Evolutionary conservation across 2,888 invertebrate species (phyloP), one percentile per base, ranked within the genome.

Genomic region (Masnerella sp.): DNA sequence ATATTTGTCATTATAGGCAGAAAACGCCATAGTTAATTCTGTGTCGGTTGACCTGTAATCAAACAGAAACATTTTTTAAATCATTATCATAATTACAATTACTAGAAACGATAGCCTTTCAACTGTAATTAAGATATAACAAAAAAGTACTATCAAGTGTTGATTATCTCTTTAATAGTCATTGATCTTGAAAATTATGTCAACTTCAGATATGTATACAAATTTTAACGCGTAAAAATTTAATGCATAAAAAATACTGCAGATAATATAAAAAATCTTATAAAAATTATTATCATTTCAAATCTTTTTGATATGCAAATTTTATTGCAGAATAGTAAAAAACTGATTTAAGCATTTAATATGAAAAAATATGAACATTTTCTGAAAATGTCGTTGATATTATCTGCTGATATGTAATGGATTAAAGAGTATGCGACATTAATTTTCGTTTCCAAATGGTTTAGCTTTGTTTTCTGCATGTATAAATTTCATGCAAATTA

Each of bases 1-100:
- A 5, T 34, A n/a, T 14, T 17, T 68, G 5, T 5, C 15, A 34
- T 43, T 40, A 8, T 49, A 34, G 5, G 43, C 36, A 14, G 56
- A 40, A 40, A 45, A 54, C 9, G 42, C 12, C 69, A 70, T 70
- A 1, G 20, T 28, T 32, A 49, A 28, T 38, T 18, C 17, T 9
- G 20, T 38, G 36, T 61, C 18, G 12, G 49, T 20, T 7, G 28
- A 12, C 25, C 45, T 49, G 18, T 22, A 56, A 52, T 51, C 14
- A n/a, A 5, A 17, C 7, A 8, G n/a, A 32, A n/a, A 32, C 32
- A 32, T 20, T 5, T 49, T 49, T 20, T 20, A 11, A 20, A 14
- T 34, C 11, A 20, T 25, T 20, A 9, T 14, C 7, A 18, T 51
- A 20, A 5, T 28, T 9, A 20, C n/a, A 17, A 51, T 30, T 18